These are phyloP conservation scores for Lophius piscatorius DNA, from an alignment of 2,113 vertebrate genomes.

Conservation along the genomic window DNA sequence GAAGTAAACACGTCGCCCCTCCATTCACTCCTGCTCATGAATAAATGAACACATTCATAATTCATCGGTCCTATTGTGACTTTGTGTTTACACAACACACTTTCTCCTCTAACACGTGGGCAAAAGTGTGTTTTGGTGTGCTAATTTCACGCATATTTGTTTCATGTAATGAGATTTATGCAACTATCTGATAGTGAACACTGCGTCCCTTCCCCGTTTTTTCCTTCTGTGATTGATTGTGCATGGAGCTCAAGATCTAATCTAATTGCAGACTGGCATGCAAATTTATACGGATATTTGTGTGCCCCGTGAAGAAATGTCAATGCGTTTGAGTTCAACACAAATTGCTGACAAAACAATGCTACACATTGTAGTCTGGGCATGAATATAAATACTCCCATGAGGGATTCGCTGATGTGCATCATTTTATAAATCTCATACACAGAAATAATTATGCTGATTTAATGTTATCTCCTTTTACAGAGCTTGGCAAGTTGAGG, in stretches of 20 bases:
- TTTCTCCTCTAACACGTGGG: constrained; percentile 21
- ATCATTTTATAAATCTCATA: constrained; percentile 16
- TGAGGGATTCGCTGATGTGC: constrained; percentile 13
- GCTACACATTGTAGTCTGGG: constrained; percentile 1
- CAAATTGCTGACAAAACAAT: neutral
- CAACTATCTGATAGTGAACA: neutral
- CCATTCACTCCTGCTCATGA: constrained; percentile 39
- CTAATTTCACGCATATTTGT: constrained; percentile 7
- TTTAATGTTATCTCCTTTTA: constrained; percentile 35
- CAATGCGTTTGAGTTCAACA: no score
- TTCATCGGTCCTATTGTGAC: constrained; percentile 15
- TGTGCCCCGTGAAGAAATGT: no score
- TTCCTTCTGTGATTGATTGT: constrained; percentile 14
- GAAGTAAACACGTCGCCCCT: constrained; percentile 47
- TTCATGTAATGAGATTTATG: constrained; percentile 16
- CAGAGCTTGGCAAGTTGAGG: constrained; percentile 19
- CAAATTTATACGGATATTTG: no score
- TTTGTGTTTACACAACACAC: constrained; percentile 7
- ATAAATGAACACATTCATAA: constrained; percentile 50
- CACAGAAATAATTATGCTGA: constrained; percentile 41
- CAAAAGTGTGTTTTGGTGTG: constrained; percentile 3
- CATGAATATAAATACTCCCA: constrained; percentile 35
- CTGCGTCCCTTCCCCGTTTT: constrained; percentile 16
- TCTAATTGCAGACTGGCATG: no score
- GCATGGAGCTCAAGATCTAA: neutral